These are phyloP conservation scores for Geococcyx californianus DNA, from an alignment of 2,113 vertebrate species.

Conservation along the genomic window DNA sequence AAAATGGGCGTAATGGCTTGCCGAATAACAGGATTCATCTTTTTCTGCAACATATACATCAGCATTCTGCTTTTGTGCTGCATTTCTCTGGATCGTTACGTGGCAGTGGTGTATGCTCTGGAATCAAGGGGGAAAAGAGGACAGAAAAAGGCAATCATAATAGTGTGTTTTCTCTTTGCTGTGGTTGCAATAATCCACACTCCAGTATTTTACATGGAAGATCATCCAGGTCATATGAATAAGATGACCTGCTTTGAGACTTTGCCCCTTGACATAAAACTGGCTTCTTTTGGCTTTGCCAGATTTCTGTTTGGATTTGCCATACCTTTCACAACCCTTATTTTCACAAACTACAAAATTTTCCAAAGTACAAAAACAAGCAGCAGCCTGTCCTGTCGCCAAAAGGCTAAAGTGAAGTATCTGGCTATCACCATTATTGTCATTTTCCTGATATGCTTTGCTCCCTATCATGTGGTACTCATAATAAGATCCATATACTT, in stretches of 20 bases:
- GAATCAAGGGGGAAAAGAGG: constrained; percentile 74
- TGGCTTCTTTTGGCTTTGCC: constrained; percentile 70
- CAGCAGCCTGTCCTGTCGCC: not conserved
- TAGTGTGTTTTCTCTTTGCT: constrained; percentile 38
- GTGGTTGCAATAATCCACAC: constrained; percentile 65
- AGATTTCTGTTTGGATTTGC: constrained; percentile 81
- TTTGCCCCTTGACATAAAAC: not conserved
- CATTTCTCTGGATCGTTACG: constrained; percentile 87
- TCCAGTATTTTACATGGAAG: constrained; percentile 71
- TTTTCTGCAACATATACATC: constrained; percentile 95
- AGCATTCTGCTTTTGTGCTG: constrained; percentile 90
- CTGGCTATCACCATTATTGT: constrained; percentile 74
- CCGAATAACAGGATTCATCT: constrained; percentile 82
- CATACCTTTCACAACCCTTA: constrained; percentile 76
- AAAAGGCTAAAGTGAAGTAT: constrained; percentile 80
- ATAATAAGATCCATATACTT: constrained; percentile 72
- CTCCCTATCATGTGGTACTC: constrained; percentile 86
- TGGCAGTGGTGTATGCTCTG: constrained; percentile 80
- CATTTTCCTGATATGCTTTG: constrained; percentile 88
- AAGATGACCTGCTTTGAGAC: constrained; percentile 80
- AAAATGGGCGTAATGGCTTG: constrained; percentile 63
- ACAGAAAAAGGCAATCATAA: constrained; percentile 17
- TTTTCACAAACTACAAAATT: constrained; percentile 78
- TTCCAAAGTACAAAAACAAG: constrained; percentile 63
- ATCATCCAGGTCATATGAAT: rapidly evolving